These are phyloP conservation scores for Mythimna ferrago DNA, from an alignment of 2,888 invertebrate species.

Conservation along the genomic window DNA sequence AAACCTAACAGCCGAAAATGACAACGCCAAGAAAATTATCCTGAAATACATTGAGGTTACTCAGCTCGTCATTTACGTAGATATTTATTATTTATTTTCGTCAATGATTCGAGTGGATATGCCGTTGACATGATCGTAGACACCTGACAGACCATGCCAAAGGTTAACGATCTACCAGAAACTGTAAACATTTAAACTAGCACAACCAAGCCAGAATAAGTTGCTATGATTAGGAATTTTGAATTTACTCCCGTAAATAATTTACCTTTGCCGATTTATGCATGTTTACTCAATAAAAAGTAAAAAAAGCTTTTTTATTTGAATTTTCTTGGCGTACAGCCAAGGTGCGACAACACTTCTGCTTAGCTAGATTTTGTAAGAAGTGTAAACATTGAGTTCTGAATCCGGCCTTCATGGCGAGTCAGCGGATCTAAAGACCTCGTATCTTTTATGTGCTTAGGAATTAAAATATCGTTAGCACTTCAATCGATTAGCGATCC, in stretches of 20 bases:
- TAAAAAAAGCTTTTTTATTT: conserved; percentile 16
- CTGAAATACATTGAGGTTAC: conserved; percentile 55
- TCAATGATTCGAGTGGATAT: conserved; percentile 15
- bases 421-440: conserved; percentile 9
- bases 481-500: neutral
- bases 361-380: conserved; percentile 30
- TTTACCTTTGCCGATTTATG: conserved; percentile 37
- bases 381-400: conserved; percentile 39
- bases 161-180: conserved; percentile 27
- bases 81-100: conserved; percentile 50
- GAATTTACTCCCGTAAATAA: conserved; percentile 18
- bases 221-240: conserved; percentile 23
- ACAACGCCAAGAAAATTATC: conserved; percentile 56
- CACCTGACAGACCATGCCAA: conserved; percentile 21
- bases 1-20: conserved; percentile 29
- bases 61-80: conserved; percentile 23
- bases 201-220: neutral
- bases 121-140: conserved; percentile 16
- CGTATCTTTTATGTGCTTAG: neutral
- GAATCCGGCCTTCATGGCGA: conserved; percentile 26
- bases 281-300: conserved; percentile 26
- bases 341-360: conserved; percentile 25
- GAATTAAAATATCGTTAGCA: conserved; percentile 23
- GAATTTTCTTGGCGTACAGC: conserved; percentile 31
- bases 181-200: conserved; percentile 22